Percentiles rank a stretch among this genome's conserved stretches.
These are phyloP conservation scores for Orchesella flavescens DNA, from an alignment of 2,888 invertebrate genomes.

Conservation along the genomic window DNA sequence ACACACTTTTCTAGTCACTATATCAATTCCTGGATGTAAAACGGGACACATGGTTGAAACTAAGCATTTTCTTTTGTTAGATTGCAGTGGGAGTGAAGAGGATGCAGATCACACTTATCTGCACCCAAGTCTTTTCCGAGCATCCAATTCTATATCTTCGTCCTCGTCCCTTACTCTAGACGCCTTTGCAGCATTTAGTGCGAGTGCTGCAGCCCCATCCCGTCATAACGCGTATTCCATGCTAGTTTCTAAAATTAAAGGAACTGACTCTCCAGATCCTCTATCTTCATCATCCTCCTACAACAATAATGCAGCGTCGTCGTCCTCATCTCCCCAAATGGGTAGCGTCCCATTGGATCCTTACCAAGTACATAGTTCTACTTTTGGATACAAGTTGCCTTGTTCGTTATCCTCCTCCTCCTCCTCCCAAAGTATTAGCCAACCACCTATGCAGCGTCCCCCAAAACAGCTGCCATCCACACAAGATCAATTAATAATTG, in stretches of 20 bases:
- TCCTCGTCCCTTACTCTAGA: constrained; percentile 75
- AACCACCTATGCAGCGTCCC: constrained; percentile 23
- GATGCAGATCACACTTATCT: constrained; percentile 80
- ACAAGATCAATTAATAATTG: constrained; percentile 89
- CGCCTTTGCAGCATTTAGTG: not conserved
- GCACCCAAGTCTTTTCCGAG: constrained; percentile 82
- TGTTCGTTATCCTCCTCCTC: no score
- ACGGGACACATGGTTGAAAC: no score
- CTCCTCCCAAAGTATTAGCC: not conserved
- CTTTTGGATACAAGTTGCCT: no score
- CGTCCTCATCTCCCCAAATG: constrained; percentile 26
- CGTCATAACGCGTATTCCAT: constrained; percentile 91
- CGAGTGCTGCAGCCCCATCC: constrained; percentile 76
- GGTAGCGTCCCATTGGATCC: no score
- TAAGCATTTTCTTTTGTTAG: no score
- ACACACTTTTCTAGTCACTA: not conserved
- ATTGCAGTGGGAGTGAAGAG: constrained; percentile 74
- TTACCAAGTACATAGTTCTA: no score
- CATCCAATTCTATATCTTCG: constrained; percentile 59
- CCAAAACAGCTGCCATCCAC: constrained; percentile 80
- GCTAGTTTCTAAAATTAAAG: constrained; percentile 89
- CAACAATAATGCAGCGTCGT: constrained; percentile 4
- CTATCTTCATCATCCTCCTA: not conserved
- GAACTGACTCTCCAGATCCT: constrained; percentile 75
- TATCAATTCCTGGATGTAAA: no score